phyloP scores from a whole-genome alignment of 2,797 vertebrate species.

The Dromococcyx pavoninus region DNA sequence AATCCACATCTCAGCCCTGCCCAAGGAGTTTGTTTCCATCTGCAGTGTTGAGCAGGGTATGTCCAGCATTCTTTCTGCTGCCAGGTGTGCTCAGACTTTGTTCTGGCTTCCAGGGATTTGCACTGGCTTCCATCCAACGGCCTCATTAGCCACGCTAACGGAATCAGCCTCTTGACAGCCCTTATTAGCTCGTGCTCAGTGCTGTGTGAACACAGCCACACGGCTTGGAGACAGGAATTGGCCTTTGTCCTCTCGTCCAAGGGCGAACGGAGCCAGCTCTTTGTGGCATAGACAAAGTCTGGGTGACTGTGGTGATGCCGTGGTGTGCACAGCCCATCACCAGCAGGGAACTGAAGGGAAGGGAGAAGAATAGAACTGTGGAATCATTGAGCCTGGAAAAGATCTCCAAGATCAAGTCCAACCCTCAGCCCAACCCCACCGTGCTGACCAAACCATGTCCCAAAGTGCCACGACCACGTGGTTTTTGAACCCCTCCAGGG shows the following conservation, averaged over 20 bases:
- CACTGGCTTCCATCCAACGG: background rate
- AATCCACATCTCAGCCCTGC: background rate
- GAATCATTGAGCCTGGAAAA: no score
- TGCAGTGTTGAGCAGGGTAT: background rate
- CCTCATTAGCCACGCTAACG: background rate
- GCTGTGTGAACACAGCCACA: rapidly evolving
- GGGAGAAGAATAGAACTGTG: no score
- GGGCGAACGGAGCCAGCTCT: background rate
- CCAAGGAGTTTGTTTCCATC: background rate
- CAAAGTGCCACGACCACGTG: no score
- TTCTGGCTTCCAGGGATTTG: background rate
- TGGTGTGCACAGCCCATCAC: background rate
- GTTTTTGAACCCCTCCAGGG: no score
- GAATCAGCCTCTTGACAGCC: background rate
- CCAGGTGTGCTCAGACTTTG: background rate
- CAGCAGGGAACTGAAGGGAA: background rate
- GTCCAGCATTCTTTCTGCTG: rapidly evolving
- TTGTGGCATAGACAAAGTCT: background rate
- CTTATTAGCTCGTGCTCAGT: background rate
- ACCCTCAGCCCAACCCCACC: no score
- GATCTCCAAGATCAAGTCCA: no score
- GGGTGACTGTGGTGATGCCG: background rate
- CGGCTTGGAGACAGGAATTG: background rate
- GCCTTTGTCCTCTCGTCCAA: background rate
- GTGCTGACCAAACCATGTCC: no score